A percentile compares a stretch with the other conserved stretches of the same genome.
These are phyloP conservation scores for Schlechtendalia chinensis DNA, from an alignment of 1,140 invertebrate genomes.

Conservation along the genomic window DNA sequence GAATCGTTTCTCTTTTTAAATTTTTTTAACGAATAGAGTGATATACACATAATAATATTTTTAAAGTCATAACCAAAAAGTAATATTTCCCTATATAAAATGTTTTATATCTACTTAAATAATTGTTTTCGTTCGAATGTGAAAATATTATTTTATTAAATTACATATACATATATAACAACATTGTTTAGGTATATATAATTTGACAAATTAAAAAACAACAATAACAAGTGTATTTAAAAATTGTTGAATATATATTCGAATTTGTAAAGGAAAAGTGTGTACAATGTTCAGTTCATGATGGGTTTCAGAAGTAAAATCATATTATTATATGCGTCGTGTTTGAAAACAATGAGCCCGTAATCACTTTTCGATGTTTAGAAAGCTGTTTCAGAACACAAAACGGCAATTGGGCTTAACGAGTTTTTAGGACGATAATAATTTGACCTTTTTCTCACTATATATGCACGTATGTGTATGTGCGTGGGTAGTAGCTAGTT, in stretches of 20 bases:
- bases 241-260: neutral
- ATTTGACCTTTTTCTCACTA: constrained; percentile 25
- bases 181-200: neutral
- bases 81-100: too few relatives aligned
- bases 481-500: neutral
- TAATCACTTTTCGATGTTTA: constrained; percentile 46
- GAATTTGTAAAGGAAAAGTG: neutral
- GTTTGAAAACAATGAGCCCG: constrained; percentile 34
- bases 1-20: too few relatives aligned
- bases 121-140: too few relatives aligned
- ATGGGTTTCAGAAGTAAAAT: constrained; percentile 23
- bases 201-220: neutral
- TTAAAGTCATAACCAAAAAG: too few relatives aligned
- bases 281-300: neutral
- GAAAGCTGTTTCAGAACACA: constrained; percentile 34
- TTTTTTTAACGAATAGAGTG: too few relatives aligned
- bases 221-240: neutral
- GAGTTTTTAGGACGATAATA: constrained; percentile 46
- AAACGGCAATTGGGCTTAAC: constrained; percentile 46
- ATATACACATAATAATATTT: too few relatives aligned
- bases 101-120: too few relatives aligned
- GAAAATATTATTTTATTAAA: too few relatives aligned
- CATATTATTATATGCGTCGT: constrained; percentile 15
- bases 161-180: neutral
- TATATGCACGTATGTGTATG: neutral